Conservation (phyloP, 2,113 vertebrate genomes). For the Xyrauchen texanus region DNA sequence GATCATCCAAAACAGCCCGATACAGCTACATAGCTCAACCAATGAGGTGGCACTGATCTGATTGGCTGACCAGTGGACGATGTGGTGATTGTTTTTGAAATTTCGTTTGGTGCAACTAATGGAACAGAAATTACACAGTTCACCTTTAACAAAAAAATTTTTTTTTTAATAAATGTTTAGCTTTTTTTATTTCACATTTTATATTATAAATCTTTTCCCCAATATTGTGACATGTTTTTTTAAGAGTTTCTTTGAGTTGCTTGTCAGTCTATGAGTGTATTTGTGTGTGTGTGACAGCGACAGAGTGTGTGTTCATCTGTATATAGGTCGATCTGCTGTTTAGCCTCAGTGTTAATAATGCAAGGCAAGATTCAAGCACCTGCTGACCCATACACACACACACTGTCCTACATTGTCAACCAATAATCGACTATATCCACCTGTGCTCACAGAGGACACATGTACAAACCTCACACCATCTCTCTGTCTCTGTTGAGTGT, state of each 20-base stretch:
- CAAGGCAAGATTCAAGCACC: constrained; percentile 51
- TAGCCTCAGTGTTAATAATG: constrained; percentile 40
- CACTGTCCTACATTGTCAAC: constrained; percentile 41
- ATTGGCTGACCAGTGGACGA: too few species aligned
- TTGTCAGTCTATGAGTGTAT: neutral
- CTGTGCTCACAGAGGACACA: constrained; percentile 41
- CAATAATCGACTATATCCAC: constrained; percentile 50
- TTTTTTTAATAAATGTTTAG: too few species aligned
- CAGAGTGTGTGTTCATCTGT: constrained; percentile 50
- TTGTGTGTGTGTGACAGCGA: constrained; percentile 12
- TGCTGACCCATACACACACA: constrained; percentile 45
- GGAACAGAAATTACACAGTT: too few species aligned
- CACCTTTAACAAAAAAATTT: too few species aligned
- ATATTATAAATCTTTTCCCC: too few species aligned
- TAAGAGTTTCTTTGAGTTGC: neutral
- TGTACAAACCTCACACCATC: constrained; percentile 32
- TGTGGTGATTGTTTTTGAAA: too few species aligned
- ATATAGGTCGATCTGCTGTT: constrained; percentile 37
- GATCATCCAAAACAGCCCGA: too few species aligned
- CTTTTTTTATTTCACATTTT: too few species aligned
- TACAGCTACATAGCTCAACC: too few species aligned
- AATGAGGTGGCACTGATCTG: too few species aligned
- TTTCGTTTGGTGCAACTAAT: too few species aligned
- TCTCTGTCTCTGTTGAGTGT: constrained; percentile 18
- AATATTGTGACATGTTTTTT: too few species aligned